These are phyloP conservation scores for Drosophila pseudotalamancana DNA, from an alignment of 2,888 invertebrate species.

Conservation along the genomic window DNA sequence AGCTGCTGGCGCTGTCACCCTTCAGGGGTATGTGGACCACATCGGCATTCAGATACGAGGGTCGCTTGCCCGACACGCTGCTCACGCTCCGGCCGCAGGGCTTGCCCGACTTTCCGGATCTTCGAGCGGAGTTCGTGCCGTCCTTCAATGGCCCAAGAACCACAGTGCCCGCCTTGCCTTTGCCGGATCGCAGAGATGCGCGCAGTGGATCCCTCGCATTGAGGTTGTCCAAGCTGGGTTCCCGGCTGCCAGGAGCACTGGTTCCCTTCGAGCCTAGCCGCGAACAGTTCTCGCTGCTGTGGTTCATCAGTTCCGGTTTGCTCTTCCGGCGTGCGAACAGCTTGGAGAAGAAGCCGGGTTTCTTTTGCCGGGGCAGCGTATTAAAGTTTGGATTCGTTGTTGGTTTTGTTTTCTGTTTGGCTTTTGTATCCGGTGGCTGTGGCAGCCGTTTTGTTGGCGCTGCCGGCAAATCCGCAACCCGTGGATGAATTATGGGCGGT, in stretches of 20 bases:
- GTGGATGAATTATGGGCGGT: constrained; percentile 82
- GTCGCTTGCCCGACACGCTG: constrained; percentile 87
- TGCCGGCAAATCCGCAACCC: constrained; percentile 83
- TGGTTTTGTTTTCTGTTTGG: constrained; percentile 78
- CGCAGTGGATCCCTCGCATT: constrained; percentile 78
- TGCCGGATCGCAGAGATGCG: constrained; percentile 79
- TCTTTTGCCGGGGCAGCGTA: constrained; percentile 86
- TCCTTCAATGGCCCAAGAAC: constrained; percentile 57
- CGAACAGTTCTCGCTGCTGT: constrained; percentile 53
- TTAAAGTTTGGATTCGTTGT: constrained; percentile 71
- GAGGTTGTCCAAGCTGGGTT: constrained; percentile 81
- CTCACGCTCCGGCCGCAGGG: constrained; percentile 87
- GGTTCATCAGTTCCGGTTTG: constrained; percentile 84
- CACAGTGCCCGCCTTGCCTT: constrained; percentile 55
- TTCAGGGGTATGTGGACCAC: constrained; percentile 89
- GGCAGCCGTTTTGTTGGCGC: constrained; percentile 86
- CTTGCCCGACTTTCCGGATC: constrained; percentile 78
- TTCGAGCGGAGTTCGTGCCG: constrained; percentile 9
- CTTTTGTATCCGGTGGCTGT: constrained; percentile 81
- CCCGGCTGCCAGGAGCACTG: constrained; percentile 75
- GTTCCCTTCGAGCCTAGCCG: constrained; percentile 58
- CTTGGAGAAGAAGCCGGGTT: constrained; percentile 88
- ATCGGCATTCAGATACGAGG: constrained; percentile 86
- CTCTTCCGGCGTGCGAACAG: constrained; percentile 86
- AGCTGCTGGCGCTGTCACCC: constrained; percentile 85